phyloP scores from a whole-genome alignment of 1,140 invertebrate genomes.

The Varroa destructor region DNA sequence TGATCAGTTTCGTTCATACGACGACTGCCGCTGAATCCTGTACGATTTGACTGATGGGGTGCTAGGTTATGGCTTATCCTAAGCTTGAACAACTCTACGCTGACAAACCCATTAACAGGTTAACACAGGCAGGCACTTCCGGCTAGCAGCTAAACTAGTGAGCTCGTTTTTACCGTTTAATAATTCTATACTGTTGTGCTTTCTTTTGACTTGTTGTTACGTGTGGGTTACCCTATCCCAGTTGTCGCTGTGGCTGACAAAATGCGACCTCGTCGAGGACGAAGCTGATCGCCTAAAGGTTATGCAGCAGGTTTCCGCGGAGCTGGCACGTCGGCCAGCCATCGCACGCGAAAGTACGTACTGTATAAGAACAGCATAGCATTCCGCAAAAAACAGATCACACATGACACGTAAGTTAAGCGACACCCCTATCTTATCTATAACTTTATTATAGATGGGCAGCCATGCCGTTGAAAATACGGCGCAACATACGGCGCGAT shows the following conservation, averaged over 20 bases:
- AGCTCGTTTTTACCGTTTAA: no score
- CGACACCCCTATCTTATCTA: background rate
- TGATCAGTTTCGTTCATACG: no score
- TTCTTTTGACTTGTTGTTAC: no score
- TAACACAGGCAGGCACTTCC: no score
- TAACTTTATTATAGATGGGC: background rate
- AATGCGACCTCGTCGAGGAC: conserved; percentile 12
- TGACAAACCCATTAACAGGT: no score
- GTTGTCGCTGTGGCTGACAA: conserved; percentile 17
- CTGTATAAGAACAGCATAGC: background rate
- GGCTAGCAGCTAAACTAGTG: no score
- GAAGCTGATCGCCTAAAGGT: conserved; percentile 13
- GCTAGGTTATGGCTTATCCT: no score
- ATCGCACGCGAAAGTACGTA: conserved; percentile 21
- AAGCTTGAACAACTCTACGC: no score
- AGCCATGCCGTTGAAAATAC: background rate
- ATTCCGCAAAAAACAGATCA: background rate
- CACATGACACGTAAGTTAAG: background rate
- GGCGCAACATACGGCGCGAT: background rate
- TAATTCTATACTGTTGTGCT: no score
- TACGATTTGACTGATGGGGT: no score
- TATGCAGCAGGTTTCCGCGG: conserved; percentile 16
- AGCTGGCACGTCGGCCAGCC: background rate
- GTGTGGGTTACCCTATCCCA: background rate
- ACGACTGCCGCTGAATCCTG: no score